A percentile compares a stretch with the other conserved stretches of the same genome.
These are phyloP conservation scores for Opisthocomus hoazin DNA, from an alignment of 2,113 vertebrate species.

Conservation along the genomic window DNA sequence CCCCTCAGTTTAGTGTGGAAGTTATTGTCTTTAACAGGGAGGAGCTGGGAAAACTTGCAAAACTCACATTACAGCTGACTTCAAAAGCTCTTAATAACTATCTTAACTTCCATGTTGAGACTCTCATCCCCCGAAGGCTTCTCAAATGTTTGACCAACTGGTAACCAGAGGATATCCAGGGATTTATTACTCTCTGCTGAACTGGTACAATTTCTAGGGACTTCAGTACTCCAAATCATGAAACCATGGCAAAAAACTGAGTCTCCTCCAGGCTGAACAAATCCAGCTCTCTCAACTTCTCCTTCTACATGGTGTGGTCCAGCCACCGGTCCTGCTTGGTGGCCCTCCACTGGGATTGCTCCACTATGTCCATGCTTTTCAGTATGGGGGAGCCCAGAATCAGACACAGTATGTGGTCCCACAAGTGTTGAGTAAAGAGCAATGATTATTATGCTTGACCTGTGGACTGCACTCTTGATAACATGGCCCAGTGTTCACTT, in stretches of 20 bases:
- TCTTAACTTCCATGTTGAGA: neutral
- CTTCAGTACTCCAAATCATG: neutral
- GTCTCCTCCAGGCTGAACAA: neutral
- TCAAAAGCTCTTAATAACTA: neutral
- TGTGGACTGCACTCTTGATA: neutral
- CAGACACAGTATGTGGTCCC: neutral
- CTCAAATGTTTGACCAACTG: neutral
- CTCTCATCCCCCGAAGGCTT: neutral
- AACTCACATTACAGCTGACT: neutral
- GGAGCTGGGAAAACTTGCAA: neutral
- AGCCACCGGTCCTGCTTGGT: neutral
- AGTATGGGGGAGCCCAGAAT: neutral
- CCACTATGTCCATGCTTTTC: neutral
- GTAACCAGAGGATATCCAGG: neutral
- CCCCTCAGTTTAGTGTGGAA: constrained; percentile 21
- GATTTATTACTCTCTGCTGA: neutral
- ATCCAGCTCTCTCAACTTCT: neutral
- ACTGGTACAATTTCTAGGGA: neutral
- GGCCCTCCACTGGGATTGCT: neutral
- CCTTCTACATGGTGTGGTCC: fast-evolving
- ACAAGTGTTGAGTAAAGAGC: neutral
- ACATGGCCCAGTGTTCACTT: neutral
- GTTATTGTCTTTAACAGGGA: constrained; percentile 23
- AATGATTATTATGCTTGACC: neutral
- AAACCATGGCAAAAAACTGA: neutral